Conservation (phyloP, 2,113 vertebrate genomes). For the Corythoichthys haematopterus region DNA sequence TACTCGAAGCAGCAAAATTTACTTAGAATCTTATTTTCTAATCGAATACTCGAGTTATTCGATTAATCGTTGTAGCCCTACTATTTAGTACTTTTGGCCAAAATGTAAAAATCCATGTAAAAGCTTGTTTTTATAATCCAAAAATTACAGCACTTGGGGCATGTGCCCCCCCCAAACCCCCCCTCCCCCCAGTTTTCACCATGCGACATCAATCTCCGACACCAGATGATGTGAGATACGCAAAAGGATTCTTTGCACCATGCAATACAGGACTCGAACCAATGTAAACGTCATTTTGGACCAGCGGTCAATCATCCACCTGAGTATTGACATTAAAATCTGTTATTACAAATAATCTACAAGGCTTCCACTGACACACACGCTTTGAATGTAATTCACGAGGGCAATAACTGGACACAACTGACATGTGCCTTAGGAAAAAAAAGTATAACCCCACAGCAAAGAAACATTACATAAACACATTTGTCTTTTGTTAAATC, state of each 20-base stretch:
- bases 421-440: conserved; percentile 86
- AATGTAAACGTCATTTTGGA: background rate
- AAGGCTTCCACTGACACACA: conserved; percentile 8
- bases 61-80: too few species aligned
- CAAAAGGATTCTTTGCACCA: background rate
- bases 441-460: conserved; percentile 71
- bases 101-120: too few species aligned
- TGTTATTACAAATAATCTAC: background rate
- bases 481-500: background rate
- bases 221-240: background rate
- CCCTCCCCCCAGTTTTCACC: background rate
- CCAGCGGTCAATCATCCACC: background rate
- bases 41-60: too few species aligned
- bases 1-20: too few species aligned
- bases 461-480: conserved; percentile 43
- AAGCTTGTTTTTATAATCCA: too few species aligned
- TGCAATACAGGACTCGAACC: background rate
- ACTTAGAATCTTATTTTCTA: too few species aligned
- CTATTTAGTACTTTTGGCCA: too few species aligned
- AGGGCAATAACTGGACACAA: conserved; percentile 42
- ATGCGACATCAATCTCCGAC: background rate
- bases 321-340: background rate
- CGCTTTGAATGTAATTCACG: conserved; percentile 31
- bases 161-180: background rate
- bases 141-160: background rate